Percentiles rank a stretch among this genome's conserved stretches.
Conservation (phyloP, 2,113 vertebrate species). For the Nannobrachium achirus region DNA sequence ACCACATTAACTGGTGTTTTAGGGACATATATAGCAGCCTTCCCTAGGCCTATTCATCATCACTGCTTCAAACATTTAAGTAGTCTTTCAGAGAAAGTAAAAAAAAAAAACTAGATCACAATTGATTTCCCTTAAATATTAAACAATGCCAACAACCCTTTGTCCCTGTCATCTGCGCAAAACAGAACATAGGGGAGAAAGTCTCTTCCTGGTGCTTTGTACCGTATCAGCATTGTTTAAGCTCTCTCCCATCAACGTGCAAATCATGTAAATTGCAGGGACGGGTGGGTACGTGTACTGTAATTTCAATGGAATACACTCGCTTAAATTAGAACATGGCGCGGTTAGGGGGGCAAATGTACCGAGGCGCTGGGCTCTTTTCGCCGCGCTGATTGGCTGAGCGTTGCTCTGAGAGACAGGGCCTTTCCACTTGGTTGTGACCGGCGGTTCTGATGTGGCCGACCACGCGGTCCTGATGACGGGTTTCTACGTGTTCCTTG, state of each 20-base stretch:
- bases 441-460: slow-evolving; percentile 79
- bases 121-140: not conserved
- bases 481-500: slow-evolving; percentile 82
- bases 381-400: slow-evolving; percentile 68
- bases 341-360: slow-evolving; percentile 76
- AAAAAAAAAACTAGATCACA: no score
- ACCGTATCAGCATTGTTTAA: slow-evolving; percentile 67
- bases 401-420: slow-evolving; percentile 74
- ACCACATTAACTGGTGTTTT: not conserved
- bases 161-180: slow-evolving; percentile 7
- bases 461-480: slow-evolving; percentile 77
- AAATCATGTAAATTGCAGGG: slow-evolving; percentile 79
- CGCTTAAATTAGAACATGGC: slow-evolving; percentile 79
- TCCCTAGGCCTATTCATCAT: not conserved
- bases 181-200: slow-evolving; percentile 44
- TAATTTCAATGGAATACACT: slow-evolving; percentile 81
- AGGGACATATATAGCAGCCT: not conserved
- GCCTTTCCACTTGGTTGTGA: slow-evolving; percentile 78
- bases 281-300: slow-evolving; percentile 75
- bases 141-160: not conserved
- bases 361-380: slow-evolving; percentile 63
- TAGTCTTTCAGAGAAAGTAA: no score
- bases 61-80: not conserved
- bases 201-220: slow-evolving; percentile 11
- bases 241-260: slow-evolving; percentile 60